Base-by-base conservation (phyloP, 2,888 invertebrate genomes). In the Apodemia zela region DNA sequence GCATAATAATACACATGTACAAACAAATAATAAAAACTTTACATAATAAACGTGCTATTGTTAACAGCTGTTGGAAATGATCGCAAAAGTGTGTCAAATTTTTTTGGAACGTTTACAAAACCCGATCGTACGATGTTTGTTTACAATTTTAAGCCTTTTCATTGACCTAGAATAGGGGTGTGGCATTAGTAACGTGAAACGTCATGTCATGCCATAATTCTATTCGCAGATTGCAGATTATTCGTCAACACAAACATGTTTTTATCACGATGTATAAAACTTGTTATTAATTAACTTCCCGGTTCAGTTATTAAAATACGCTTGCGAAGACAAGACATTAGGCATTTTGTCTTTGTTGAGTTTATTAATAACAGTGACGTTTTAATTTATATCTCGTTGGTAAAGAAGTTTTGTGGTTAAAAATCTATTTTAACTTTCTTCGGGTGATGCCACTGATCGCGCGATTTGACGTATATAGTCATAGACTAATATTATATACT, bases 401-500 rank as follows among this genome's bases (percentile, higher is more conserved):
- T 29, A 5, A 29, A 29, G 29, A 5, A 38, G 42, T 42, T 42
- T 42, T 42, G 42, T 42, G 42, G 42, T 42, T 38, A 11, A 42
- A n/a, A 42, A 42, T 42, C 42, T 42, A 42, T 42, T 45, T 54
- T 81, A 76, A 73, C 80, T 72, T 69, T 65, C 67, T 76, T 25
- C 72, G 25, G 77, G 85, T 85, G 87, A 85, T 70, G 82, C 68
- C 68, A 72, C 70, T 76, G 79, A 87, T 88, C 84, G 80, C 75
- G 71, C 80, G 88, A 88, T 87, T 80, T 82, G 75, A 87, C 87
- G 88, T 89, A 84, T 85, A 11, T 35, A 62, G 64, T n/a, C n/a
- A n/a, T n/a, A n/a, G n/a, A n/a, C n/a, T n/a, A n/a, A n/a, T n/a
- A n/a, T n/a, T n/a, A n/a, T n/a, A n/a, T n/a, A n/a, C n/a, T n/a